These are phyloP conservation scores for Drosophila paranaensis DNA, from an alignment of 2,888 invertebrate species.

Conservation along the genomic window DNA sequence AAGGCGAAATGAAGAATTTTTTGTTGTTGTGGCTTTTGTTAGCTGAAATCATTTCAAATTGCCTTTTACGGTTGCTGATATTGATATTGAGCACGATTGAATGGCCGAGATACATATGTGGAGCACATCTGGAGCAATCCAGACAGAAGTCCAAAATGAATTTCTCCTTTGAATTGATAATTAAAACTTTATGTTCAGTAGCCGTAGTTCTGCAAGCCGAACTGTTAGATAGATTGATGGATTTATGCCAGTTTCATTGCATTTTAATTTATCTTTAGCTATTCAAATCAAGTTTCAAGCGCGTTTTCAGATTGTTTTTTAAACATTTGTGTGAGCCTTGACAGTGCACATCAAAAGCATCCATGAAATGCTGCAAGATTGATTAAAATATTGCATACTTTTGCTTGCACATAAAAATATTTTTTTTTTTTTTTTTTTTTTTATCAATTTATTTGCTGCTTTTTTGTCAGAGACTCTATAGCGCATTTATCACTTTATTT, in stretches of 20 bases:
- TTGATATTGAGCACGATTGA: background rate
- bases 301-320: background rate
- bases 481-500: no score
- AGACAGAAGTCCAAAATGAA: background rate
- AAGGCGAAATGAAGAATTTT: slow-evolving; percentile 29
- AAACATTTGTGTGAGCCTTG: background rate
- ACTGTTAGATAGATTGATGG: background rate
- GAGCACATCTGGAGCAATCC: background rate
- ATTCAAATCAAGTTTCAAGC: background rate
- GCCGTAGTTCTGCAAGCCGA: background rate
- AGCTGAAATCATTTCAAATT: slow-evolving; percentile 18
- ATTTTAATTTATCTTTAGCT: background rate
- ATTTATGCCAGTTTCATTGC: background rate
- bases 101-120: background rate
- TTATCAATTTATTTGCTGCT: no score
- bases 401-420: background rate
- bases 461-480: no score
- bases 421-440: no score
- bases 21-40: background rate
- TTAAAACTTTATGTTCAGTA: background rate
- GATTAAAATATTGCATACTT: background rate
- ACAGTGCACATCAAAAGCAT: background rate
- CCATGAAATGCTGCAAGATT: background rate
- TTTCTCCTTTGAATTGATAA: background rate
- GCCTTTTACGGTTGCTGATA: background rate